phyloP scores from a whole-genome alignment of 1,140 invertebrate species.

The Eufriesea mexicana region DNA sequence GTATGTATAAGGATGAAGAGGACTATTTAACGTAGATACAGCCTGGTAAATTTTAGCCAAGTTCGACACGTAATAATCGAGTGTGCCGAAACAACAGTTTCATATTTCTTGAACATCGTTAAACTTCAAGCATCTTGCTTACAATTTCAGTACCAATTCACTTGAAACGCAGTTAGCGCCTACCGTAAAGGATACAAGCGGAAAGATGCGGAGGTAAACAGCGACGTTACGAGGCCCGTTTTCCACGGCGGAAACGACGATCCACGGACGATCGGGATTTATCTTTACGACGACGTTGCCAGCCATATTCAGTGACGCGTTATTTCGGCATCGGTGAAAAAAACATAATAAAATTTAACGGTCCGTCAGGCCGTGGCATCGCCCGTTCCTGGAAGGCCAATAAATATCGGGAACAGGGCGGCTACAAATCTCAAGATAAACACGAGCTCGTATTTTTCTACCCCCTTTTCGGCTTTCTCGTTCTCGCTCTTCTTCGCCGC shows the following conservation, averaged over 20 bases:
- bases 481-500: slow-evolving; percentile 52
- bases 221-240: background rate
- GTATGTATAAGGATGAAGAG: too few relatives aligned
- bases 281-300: slow-evolving; percentile 50
- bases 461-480: slow-evolving; percentile 57
- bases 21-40: too few relatives aligned
- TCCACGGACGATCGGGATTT: slow-evolving; percentile 61
- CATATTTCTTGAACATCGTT: background rate
- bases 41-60: background rate
- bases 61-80: background rate
- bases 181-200: too few relatives aligned
- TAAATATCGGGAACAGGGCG: slow-evolving; percentile 78
- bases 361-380: slow-evolving; percentile 69
- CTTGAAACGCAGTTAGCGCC: background rate
- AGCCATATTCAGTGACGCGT: slow-evolving; percentile 60
- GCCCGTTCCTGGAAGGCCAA: slow-evolving; percentile 64
- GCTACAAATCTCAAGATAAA: slow-evolving; percentile 81
- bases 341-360: slow-evolving; percentile 80
- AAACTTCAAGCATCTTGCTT: background rate
- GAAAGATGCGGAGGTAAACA: background rate
- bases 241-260: slow-evolving; percentile 41
- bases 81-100: background rate
- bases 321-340: slow-evolving; percentile 66
- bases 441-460: slow-evolving; percentile 73
- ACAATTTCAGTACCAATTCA: background rate